phyloP scores from a whole-genome alignment of 2,113 vertebrate species.

The Callipepla squamata region DNA sequence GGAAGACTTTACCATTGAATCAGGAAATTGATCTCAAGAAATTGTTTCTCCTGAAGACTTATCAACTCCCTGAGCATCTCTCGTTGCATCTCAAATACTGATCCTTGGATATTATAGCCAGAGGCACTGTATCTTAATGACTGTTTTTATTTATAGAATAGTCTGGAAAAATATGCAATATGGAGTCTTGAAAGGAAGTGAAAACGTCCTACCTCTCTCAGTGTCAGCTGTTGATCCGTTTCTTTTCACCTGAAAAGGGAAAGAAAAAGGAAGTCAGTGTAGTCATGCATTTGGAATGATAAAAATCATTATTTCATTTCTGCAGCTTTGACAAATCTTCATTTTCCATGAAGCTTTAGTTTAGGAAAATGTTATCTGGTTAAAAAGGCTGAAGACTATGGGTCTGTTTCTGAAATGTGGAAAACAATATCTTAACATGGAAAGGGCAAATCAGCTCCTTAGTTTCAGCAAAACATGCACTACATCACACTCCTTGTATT shows the following conservation, averaged over 20 bases:
- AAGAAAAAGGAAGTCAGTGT: neutral
- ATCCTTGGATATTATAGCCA: neutral
- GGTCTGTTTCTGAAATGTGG: neutral
- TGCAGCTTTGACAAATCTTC: neutral
- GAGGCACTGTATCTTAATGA: neutral
- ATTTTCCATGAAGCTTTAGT: neutral
- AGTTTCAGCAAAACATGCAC: neutral
- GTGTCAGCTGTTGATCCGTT: neutral
- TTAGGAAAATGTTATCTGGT: neutral
- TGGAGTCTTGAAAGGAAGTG: neutral
- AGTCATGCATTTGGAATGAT: neutral
- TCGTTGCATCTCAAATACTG: neutral
- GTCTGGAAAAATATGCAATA: neutral
- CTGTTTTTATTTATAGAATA: conserved; percentile 16
- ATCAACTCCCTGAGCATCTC: neutral
- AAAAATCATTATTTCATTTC: neutral
- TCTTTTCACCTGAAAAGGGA: neutral
- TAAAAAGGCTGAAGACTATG: neutral
- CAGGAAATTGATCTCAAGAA: conserved; percentile 36
- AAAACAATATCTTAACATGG: neutral
- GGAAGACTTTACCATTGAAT: conserved; percentile 14
- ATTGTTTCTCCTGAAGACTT: neutral
- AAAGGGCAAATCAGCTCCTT: neutral
- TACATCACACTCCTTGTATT: neutral
- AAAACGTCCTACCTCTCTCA: neutral